Percentiles rank a stretch among this genome's conserved stretches.
Conservation (phyloP, 2,113 vertebrate species). For the Rattus rattus region DNA sequence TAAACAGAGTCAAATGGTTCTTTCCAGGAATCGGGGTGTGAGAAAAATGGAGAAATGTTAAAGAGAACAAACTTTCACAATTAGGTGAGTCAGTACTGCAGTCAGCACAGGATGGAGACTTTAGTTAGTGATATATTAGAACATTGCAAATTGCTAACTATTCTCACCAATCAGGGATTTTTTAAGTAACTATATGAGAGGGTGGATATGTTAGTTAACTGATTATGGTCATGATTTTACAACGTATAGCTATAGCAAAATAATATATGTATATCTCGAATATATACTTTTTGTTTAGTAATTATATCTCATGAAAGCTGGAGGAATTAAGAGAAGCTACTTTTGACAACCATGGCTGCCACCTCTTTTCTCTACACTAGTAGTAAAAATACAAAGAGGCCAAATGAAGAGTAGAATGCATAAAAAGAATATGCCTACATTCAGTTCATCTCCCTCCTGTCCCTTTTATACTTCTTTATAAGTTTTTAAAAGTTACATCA, state of each 20-base stretch:
- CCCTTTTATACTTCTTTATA: constrained; percentile 18
- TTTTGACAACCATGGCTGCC: constrained; percentile 24
- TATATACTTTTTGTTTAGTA: neutral
- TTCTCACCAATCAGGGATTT: neutral
- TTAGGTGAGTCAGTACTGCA: neutral
- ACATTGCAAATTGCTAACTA: neutral
- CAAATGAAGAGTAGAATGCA: constrained; percentile 1
- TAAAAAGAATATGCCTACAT: constrained; percentile 19
- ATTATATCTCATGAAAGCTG: neutral
- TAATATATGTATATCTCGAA: neutral
- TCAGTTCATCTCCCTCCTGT: constrained; percentile 13
- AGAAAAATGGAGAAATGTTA: neutral
- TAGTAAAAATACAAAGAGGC: constrained; percentile 43
- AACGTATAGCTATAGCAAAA: neutral
- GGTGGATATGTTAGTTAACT: neutral
- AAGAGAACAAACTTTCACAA: neutral
- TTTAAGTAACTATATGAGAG: neutral
- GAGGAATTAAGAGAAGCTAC: neutral
- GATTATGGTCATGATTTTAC: neutral
- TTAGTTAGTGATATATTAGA: neutral
- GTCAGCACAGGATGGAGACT: neutral
- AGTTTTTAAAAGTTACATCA: constrained; percentile 53
- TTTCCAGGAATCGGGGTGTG: neutral
- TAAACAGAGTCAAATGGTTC: neutral
- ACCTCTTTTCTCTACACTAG: neutral